phyloP scores from a whole-genome alignment of 2,113 vertebrate genomes.

The Sinocyclocheilus maitianheensis region DNA sequence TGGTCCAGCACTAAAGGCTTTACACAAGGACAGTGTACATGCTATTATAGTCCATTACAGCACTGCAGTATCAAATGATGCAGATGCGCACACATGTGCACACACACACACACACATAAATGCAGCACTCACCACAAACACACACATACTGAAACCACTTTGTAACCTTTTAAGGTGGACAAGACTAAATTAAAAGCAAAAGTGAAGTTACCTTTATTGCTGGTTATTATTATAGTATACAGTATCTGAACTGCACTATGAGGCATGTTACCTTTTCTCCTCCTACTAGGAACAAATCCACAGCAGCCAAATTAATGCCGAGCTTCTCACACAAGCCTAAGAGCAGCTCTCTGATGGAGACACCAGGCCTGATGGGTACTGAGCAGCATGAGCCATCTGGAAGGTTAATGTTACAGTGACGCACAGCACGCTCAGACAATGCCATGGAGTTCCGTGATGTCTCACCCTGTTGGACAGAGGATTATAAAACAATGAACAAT shows the following conservation, averaged over 20 bases:
- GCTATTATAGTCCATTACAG: constrained; percentile 32
- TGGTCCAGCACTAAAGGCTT: constrained; percentile 95
- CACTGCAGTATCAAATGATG: constrained; percentile 40
- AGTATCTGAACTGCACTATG: neutral
- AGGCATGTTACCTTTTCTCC: constrained; percentile 88
- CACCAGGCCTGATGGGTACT: constrained; percentile 81
- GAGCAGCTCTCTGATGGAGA: constrained; percentile 91
- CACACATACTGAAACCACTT: neutral
- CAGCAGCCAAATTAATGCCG: constrained; percentile 90
- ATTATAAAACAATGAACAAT: constrained; percentile 7
- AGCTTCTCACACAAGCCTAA: constrained; percentile 90
- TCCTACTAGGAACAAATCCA: constrained; percentile 93
- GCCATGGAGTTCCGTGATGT: constrained; percentile 73
- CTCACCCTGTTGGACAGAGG: constrained; percentile 74
- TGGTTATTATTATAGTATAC: neutral
- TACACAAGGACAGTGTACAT: constrained; percentile 46
- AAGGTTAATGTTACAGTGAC: constrained; percentile 87
- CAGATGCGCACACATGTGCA: neutral
- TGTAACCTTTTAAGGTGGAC: neutral
- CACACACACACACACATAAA: neutral
- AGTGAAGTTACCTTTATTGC: neutral
- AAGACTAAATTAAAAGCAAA: neutral
- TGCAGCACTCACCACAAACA: neutral
- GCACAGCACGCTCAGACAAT: constrained; percentile 77
- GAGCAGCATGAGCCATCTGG: constrained; percentile 87